A percentile compares a stretch with the other conserved stretches of the same genome.
Conservation (phyloP, 2,797 vertebrate genomes). For the Limosa lapponica region DNA sequence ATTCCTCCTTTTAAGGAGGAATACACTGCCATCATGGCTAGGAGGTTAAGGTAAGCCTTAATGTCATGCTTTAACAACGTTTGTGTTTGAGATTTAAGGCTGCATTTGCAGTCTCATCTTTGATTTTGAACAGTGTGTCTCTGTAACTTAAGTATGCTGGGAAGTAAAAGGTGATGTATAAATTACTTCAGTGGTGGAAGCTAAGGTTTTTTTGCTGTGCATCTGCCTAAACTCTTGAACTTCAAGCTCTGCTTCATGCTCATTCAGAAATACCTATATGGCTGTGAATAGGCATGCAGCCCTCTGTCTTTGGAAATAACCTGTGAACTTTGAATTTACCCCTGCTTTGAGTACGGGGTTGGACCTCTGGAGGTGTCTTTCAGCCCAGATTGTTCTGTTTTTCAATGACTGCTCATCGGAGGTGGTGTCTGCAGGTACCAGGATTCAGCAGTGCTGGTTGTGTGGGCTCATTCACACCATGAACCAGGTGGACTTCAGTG, state of each 20-base stretch:
- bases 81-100: accelerated
- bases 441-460: neutral
- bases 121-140: accelerated
- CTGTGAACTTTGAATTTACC: neutral
- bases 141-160: accelerated
- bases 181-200: neutral
- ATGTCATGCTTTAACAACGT: accelerated
- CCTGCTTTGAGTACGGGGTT: neutral
- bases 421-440: accelerated
- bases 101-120: accelerated
- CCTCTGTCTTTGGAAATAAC: neutral
- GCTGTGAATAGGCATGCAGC: accelerated
- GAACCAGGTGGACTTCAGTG: neutral
- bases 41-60: accelerated
- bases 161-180: accelerated
- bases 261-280: accelerated
- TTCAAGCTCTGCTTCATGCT: neutral
- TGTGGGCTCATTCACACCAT: accelerated
- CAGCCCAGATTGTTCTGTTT: accelerated
- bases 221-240: accelerated
- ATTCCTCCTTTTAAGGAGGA: no score
- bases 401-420: accelerated
- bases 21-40: accelerated
- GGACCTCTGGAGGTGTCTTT: neutral
- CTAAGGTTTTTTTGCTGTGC: accelerated